Base-by-base conservation (phyloP, 1,140 invertebrate genomes). In the Bombyx mori region DNA sequence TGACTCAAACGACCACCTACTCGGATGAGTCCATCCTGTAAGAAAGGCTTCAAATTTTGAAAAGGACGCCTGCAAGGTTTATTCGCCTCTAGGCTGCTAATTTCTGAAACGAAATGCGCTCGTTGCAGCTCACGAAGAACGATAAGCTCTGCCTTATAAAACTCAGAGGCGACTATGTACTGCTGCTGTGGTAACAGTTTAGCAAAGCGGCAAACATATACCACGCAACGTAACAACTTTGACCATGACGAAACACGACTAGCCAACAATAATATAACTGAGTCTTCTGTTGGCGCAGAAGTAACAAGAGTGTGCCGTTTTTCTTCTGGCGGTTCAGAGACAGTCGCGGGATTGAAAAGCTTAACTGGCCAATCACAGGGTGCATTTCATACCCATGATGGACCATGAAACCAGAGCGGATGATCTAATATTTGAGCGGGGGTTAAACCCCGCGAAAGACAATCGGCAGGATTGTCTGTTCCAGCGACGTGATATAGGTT, bases 381-480 rank as follows among this genome's bases (percentile, higher is more conserved):
- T 9, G 18, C 35, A 35, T 22, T 2, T 5, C 10, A 0, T 42
- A 12, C 18, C 45, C 46, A 48, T 10, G 45, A n/a, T 5, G 46
- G 54, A 48, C 46, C 54, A 42, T 48, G 8, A 42, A 56, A 56
- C 54, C 45, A 56, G 9, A 56, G 12, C 8, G 54, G 46, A 35
- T 56, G 60, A 35, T 57, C 43, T 12, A 61, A 42, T 5, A 57
- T 52, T 57, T 61, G 35, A 10, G 53, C 48, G 42, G 53, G 54
- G 7, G 49, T 52, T 26, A 60, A 42, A 22, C 54, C 54, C 8
- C 58, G 53, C 8, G 58, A 60, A 42, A 60, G 42, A 43, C 58
- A 60, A 52, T 55, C 58, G 8, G 48, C 54, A 42, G 58, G 58
- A 44, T 60, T 60, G 44, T 56, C 58, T 10, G 12, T 52, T 44